Base-by-base conservation (phyloP, 2,888 invertebrate genomes). In the Nomada fucata region DNA sequence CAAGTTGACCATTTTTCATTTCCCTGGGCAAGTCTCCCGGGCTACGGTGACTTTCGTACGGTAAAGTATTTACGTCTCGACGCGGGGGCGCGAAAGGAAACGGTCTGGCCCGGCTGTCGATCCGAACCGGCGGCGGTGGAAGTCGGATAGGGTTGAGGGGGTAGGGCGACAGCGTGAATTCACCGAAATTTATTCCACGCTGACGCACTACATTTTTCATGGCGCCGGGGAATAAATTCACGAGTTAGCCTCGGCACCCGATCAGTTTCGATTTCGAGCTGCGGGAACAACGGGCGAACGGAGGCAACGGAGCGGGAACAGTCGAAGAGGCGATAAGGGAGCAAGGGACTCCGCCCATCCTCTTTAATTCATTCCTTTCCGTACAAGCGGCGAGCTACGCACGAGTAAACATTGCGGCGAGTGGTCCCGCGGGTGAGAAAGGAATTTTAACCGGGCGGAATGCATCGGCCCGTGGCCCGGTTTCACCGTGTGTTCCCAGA, bases 351-450 rank as follows among this genome's bases (percentile, higher is more conserved):
- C 78, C 60, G 52, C 53, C 68, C 23, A 20, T 83, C 81, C 82
- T 83, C 84, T 88, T 89, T 88, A 89, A 88, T 89, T 88, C 88
- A 87, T 88, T 79, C 88, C 81, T 86, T 85, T 78, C 74, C 82
- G 85, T 83, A 84, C 83, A 82, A 84, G 79, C 79, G 69, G 79
- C 78, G 70, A 76, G 74, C 80, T 80, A 88, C 86, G 88, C 87
- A 84, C 89, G 89, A 84, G 84, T 87, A 90, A 90, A 88, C 88
- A 89, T 88, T 26, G 75, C 65, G 76, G 70, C 81, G 82, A 86
- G 82, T 83, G 86, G 83, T 88, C 86, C 88, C 88, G 29, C 47
- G 85, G 86, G 89, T 69, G 75, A 76, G 69, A 79, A 82, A 77
- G 83, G 78, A 79, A 86, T 86, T 89, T 76, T 69, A 80, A 83